phyloP scores from a whole-genome alignment of 2,888 invertebrate genomes.

The Netelia virgata region DNA sequence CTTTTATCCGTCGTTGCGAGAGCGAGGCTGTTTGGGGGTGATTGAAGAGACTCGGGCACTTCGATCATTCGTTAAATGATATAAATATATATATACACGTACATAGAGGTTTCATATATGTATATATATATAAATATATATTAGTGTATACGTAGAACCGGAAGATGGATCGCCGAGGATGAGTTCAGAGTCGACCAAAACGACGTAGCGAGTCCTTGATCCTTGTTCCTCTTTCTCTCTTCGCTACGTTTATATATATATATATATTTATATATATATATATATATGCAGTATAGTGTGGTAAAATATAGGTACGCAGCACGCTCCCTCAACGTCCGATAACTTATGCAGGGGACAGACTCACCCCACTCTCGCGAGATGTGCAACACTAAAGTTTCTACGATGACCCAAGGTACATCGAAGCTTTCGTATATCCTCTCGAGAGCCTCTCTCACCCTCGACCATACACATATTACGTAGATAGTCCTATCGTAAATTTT shows the following conservation, averaged over 20 bases:
- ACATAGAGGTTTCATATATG: not conserved
- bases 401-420: slow-evolving; percentile 42
- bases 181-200: slow-evolving; percentile 41
- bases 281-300: not conserved
- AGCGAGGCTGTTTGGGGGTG: slow-evolving; percentile 23
- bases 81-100: no score
- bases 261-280: slow-evolving; percentile 7
- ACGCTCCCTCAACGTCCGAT: slow-evolving; percentile 39
- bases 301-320: not conserved
- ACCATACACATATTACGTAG: not conserved
- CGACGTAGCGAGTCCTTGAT: slow-evolving; percentile 42
- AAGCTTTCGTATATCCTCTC: slow-evolving; percentile 28
- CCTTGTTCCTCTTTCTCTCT: slow-evolving; percentile 28
- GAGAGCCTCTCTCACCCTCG: slow-evolving; percentile 28
- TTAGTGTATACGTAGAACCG: slow-evolving; percentile 15
- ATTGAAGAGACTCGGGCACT: slow-evolving; percentile 42
- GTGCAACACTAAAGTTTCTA: slow-evolving; percentile 43
- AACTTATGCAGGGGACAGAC: slow-evolving; percentile 44
- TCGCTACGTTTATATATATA: slow-evolving; percentile 10
- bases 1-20: not conserved
- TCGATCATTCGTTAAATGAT: slow-evolving; percentile 2
- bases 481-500: not conserved
- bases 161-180: slow-evolving; percentile 59
- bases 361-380: slow-evolving; percentile 44
- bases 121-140: slow-evolving; percentile 1